phyloP scores from a whole-genome alignment of 2,797 vertebrate genomes.

The Carcharodon carcharias region DNA sequence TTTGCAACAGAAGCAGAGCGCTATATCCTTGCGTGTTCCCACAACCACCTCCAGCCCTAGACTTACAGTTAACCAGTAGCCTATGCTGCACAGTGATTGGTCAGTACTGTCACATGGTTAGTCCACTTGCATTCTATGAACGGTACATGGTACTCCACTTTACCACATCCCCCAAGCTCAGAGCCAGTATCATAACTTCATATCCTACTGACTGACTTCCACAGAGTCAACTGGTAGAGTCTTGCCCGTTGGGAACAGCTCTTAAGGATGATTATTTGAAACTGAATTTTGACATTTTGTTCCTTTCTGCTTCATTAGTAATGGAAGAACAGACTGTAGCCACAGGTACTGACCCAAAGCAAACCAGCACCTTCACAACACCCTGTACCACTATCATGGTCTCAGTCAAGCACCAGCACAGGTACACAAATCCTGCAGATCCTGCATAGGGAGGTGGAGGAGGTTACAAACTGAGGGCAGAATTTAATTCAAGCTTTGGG shows the following conservation, averaged over 20 bases:
- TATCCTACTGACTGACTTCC: not conserved
- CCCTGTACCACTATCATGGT: not conserved
- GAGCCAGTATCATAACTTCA: not conserved
- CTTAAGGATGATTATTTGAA: not conserved
- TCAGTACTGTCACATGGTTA: too few relatives aligned
- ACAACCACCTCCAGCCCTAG: too few relatives aligned
- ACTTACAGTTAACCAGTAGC: too few relatives aligned
- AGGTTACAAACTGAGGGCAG: not conserved
- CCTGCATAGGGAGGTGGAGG: not conserved
- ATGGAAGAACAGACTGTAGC: not conserved
- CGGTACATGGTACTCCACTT: too few relatives aligned
- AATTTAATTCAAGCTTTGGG: too few relatives aligned
- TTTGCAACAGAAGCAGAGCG: too few relatives aligned
- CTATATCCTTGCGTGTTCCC: too few relatives aligned
- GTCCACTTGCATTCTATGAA: too few relatives aligned
- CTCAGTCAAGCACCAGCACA: not conserved
- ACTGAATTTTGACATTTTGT: not conserved
- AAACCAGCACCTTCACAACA: not conserved
- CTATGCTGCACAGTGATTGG: too few relatives aligned
- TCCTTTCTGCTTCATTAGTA: not conserved
- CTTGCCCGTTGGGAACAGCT: not conserved
- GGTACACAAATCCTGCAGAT: not conserved
- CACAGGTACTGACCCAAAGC: not conserved
- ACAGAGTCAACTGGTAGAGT: not conserved
- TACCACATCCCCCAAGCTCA: not conserved